A percentile compares a stretch with the other conserved stretches of the same genome.
Conservation (phyloP, 2,797 vertebrate species). For the Phrynocephalus guinanensis region DNA sequence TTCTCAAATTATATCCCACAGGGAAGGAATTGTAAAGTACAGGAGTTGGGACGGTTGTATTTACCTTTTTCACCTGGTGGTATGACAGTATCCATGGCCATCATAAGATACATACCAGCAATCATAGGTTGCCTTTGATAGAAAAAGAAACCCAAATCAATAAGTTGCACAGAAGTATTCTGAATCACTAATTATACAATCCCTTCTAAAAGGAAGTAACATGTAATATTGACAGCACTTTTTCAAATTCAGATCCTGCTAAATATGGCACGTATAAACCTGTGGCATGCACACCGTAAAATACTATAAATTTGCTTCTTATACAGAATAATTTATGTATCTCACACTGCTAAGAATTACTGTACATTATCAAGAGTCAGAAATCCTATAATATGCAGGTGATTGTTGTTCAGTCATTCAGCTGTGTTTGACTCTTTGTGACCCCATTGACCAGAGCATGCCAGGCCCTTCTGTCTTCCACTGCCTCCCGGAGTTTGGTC, state of each 20-base stretch:
- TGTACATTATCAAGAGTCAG: not conserved
- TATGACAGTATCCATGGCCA: slow-evolving; percentile 92
- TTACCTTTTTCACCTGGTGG: slow-evolving; percentile 90
- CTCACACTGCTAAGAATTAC: not conserved
- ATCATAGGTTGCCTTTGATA: slow-evolving; percentile 90
- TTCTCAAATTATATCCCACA: not conserved
- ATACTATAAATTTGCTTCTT: not conserved
- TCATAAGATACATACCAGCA: slow-evolving; percentile 96
- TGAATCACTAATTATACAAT: not conserved
- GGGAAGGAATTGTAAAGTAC: not conserved
- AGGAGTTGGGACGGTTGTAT: not conserved
- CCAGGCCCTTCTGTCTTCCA: too few species aligned
- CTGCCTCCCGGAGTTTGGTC: too few species aligned
- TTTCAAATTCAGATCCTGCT: not conserved
- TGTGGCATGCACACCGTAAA: not conserved
- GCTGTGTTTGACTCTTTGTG: too few species aligned
- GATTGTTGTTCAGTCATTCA: too few species aligned
- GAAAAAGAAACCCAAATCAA: slow-evolving; percentile 8
- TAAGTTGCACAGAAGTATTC: slow-evolving; percentile 33
- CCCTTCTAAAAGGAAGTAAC: not conserved
- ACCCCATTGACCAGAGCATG: too few species aligned
- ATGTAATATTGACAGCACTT: not conserved
- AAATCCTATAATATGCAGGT: not conserved
- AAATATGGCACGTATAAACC: not conserved
- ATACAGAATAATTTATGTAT: not conserved